Evolutionary conservation across 2,888 invertebrate species (phyloP).

Genomic region (Acleris sparsana): DNA sequence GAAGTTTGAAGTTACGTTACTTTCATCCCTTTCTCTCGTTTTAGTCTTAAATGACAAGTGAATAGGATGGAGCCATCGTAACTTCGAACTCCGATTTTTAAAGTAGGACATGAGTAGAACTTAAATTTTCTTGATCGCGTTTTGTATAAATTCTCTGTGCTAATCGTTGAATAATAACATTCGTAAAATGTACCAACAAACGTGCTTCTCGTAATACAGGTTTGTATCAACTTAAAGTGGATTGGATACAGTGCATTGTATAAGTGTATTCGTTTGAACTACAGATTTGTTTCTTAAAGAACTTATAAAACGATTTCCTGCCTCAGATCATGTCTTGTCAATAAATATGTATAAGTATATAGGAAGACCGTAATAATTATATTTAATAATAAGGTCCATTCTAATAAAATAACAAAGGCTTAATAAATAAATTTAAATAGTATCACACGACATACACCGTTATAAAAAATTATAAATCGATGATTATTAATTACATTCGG

Average conservation of each 20-base stretch:
- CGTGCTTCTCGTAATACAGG: too few species aligned
- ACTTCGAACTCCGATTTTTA: too few species aligned
- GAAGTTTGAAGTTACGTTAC: too few species aligned
- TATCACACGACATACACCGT: constrained; percentile 53
- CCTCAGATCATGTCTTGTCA: constrained; percentile 25
- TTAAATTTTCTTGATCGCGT: too few species aligned
- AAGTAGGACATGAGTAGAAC: too few species aligned
- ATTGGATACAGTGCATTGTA: background rate
- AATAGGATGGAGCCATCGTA: too few species aligned
- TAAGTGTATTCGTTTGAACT: background rate
- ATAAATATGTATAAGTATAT: constrained; percentile 28
- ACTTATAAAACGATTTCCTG: constrained; percentile 15
- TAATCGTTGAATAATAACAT: too few species aligned
- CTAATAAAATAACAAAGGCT: constrained; percentile 38
- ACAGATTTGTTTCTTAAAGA: constrained; percentile 2
- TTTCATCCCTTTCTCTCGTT: too few species aligned
- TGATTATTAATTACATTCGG: constrained; percentile 31
- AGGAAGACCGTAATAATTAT: constrained; percentile 31
- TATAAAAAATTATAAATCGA: constrained; percentile 38
- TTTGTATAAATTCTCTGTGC: too few species aligned
- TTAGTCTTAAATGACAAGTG: too few species aligned
- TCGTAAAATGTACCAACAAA: too few species aligned
- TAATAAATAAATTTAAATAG: constrained; percentile 44
- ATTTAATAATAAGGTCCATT: constrained; percentile 36
- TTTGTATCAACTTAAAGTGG: background rate